A percentile compares a stretch with the other conserved stretches of the same genome.
phyloP scores from a whole-genome alignment of 1,140 invertebrate species.

The Hylyphantes graminicola region DNA sequence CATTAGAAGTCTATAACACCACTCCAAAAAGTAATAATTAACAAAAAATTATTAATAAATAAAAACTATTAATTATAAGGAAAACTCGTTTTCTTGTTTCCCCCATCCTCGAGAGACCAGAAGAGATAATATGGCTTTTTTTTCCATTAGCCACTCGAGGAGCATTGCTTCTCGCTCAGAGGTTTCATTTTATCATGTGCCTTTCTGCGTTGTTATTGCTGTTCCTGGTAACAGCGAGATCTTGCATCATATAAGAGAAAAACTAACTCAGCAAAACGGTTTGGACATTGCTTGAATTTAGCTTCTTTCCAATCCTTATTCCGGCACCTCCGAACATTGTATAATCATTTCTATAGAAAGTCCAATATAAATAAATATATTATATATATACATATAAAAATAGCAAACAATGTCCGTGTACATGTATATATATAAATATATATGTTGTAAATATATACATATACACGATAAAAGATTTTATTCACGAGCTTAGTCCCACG shows the following conservation, averaged over 20 bases:
- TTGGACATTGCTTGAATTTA: constrained; percentile 56
- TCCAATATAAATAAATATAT: constrained; percentile 55
- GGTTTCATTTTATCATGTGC: constrained; percentile 62
- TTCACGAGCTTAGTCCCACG: constrained; percentile 56
- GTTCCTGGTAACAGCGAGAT: constrained; percentile 53
- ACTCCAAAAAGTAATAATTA: constrained; percentile 23
- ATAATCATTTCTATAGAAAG: constrained; percentile 58
- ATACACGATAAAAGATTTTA: constrained; percentile 39
- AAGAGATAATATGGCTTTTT: constrained; percentile 29
- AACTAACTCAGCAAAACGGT: constrained; percentile 54
- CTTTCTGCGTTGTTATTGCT: constrained; percentile 61
- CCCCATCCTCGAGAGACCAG: constrained; percentile 26
- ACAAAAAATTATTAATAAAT: no score
- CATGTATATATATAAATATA: constrained; percentile 58
- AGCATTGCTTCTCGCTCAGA: constrained; percentile 50
- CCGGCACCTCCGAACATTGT: constrained; percentile 42
- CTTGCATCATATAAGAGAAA: constrained; percentile 49
- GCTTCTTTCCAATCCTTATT: constrained; percentile 54
- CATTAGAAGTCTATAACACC: constrained; percentile 54
- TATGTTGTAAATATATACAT: constrained; percentile 53
- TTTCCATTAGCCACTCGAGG: constrained; percentile 55
- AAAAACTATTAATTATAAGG: no score
- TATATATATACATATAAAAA: constrained; percentile 47
- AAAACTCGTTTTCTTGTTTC: constrained; percentile 53
- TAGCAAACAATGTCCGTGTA: constrained; percentile 43